Evolutionary conservation across 1,140 invertebrate species (phyloP), one percentile per base, ranked within the genome.

Genomic region (Bradysia coprophila): DNA sequence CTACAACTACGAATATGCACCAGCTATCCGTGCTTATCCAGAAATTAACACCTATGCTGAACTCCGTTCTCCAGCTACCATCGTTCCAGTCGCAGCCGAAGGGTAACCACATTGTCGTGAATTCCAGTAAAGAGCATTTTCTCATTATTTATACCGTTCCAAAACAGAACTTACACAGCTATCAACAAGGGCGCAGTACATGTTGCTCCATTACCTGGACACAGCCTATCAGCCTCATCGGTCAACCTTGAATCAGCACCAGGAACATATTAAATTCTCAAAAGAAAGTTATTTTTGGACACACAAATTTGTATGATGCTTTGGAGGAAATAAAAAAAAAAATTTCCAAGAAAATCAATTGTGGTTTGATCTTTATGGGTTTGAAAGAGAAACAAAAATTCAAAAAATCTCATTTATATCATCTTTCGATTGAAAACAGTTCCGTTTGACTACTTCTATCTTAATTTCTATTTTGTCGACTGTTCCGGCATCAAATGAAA

Each of bases 171-270:
- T 44, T 68, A 68, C 42, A 65, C 66, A 19, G 66, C 66, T 41
- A 63, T 66, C 43, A 68, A 62, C 38, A 61, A 63, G 41, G 66
- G 66, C 28, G 63, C 66, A 21, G 47, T 68, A 2, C 66, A 68
- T 46, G 56, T 58, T 8, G 66, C 66, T 44, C 65, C 65, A 16
- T 54, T 67, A 44, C 56, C 65, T 21, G 63, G 64, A 46, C 55
- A 59, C 43, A 47, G 54, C 28, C 47, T 52, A 39, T 59, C 57
- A 38, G 57, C 52, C 31, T 54, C 54, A 34, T 50, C 54, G 9
- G 49, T 59, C 57, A 67, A 68, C 45, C 56, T 64, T 44, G 62
- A 62, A 13, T 65, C 66, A 38, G 65, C 66, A 18, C 64, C 66
- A 46, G 65, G 66, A 51, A 67, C 66, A 5, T n/a, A n/a, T n/a